Evolutionary conservation across 2,888 invertebrate species (phyloP), one percentile per base, ranked within the genome.

Genomic region (Argyresthia goedartella): DNA sequence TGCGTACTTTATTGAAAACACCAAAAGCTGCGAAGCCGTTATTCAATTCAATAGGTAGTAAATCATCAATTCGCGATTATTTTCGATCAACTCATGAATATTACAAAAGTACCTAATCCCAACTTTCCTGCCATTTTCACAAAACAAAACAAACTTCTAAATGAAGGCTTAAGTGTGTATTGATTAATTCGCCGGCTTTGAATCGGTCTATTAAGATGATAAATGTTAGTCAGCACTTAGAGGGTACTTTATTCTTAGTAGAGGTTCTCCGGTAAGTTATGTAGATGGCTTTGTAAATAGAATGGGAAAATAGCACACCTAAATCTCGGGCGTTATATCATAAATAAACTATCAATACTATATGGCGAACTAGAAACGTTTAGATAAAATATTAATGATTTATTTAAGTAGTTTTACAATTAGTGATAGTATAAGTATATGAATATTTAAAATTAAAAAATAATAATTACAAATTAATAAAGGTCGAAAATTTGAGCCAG

Each of bases 281-380:
- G 46, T 46, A 46, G 46, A 46, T 46, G 25, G 46, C 33, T 10
- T n/a, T 46, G 46, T 25, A 46, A 46, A 46, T 46, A 46, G 46
- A 46, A 46, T 7, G 33, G 46, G 33, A 8, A 10, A 46, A 33
- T 25, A 46, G 46, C 15, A 14, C 46, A 8, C 46, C 1, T 33
- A 46, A 25, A 33, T 33, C 33, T 11, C 14, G 6, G 15, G 14
- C 8, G 1, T 43, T 14, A 14, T 25, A 25, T 25, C 25, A 25
- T 25, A 25, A 25, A 25, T 25, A 25, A 25, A 25, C 25, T 25
- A n/a, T n/a, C n/a, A n/a, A n/a, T n/a, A n/a, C n/a, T n/a, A n/a
- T n/a, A n/a, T n/a, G n/a, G n/a, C n/a, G n/a, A n/a, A n/a, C n/a
- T n/a, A n/a, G n/a, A n/a, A n/a, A n/a, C n/a, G n/a, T n/a, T n/a